Evolutionary conservation across 2,888 invertebrate species (phyloP).

Genomic region (Apocheima hispidaria): DNA sequence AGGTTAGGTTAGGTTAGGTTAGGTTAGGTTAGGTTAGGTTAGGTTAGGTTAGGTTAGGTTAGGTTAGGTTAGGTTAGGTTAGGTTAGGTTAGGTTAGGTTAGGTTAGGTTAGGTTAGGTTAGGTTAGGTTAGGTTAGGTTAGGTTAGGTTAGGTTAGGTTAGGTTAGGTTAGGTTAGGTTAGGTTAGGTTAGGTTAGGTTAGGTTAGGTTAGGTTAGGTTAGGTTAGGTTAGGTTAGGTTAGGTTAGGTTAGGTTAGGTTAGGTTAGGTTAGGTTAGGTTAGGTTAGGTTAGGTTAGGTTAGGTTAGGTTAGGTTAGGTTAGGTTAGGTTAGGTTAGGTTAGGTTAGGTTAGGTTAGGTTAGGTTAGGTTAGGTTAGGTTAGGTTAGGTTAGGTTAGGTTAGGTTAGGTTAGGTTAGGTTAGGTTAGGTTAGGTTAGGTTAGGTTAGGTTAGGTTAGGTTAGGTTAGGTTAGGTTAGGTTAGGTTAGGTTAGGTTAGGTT

Average conservation of each 20-base stretch:
- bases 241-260: constrained; percentile 27
- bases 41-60: constrained; percentile 25
- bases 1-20: constrained; percentile 23
- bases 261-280: constrained; percentile 28
- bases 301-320: constrained; percentile 27
- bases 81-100: constrained; percentile 26
- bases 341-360: constrained; percentile 27
- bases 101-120: constrained; percentile 28
- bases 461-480: constrained; percentile 29
- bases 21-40: constrained; percentile 24
- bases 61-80: constrained; percentile 27
- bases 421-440: constrained; percentile 18
- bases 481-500: constrained; percentile 29
- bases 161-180: constrained; percentile 27
- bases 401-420: constrained; percentile 26
- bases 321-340: constrained; percentile 27
- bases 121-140: constrained; percentile 27
- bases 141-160: constrained; percentile 27
- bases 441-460: constrained; percentile 27
- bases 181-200: constrained; percentile 26
- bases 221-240: constrained; percentile 27
- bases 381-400: constrained; percentile 26
- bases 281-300: constrained; percentile 26
- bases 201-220: constrained; percentile 27
- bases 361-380: constrained; percentile 27